A percentile compares a stretch with the other conserved stretches of the same genome.
These are phyloP conservation scores for Lycophotia porphyrea DNA, from an alignment of 2,888 invertebrate species.

Conservation along the genomic window DNA sequence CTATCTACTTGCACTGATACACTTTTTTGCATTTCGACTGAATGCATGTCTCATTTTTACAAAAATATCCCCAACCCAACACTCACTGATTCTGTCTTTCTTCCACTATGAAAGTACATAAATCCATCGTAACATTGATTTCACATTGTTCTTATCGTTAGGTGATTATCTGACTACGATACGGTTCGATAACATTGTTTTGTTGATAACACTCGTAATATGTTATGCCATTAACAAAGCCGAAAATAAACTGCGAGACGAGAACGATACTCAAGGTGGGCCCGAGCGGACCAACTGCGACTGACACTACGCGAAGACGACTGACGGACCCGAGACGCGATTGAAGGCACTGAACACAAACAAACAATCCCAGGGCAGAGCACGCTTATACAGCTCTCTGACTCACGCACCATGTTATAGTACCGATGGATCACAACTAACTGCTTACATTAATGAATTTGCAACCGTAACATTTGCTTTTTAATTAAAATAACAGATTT, in stretches of 20 bases:
- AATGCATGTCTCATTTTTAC: constrained; percentile 90
- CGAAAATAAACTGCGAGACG: constrained; percentile 76
- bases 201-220: constrained; percentile 73
- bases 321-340: constrained; percentile 67
- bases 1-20: constrained; percentile 96
- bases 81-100: constrained; percentile 76
- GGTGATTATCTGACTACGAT: constrained; percentile 74
- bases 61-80: constrained; percentile 79
- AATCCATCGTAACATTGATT: constrained; percentile 69
- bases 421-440: constrained; percentile 16
- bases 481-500: constrained; percentile 8
- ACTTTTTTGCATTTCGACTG: constrained; percentile 92
- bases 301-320: constrained; percentile 62
- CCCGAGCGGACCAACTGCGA: constrained; percentile 67
- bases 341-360: constrained; percentile 65
- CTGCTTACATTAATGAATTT: background rate
- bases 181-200: constrained; percentile 79
- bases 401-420: constrained; percentile 39
- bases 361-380: constrained; percentile 57
- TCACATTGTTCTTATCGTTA: constrained; percentile 73
- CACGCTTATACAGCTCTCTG: constrained; percentile 31
- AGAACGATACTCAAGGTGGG: constrained; percentile 52
- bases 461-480: background rate
- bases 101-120: constrained; percentile 63
- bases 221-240: constrained; percentile 75